These are phyloP conservation scores for Helicolenus hilgendorfi DNA, from an alignment of 2,797 vertebrate genomes.

Conservation along the genomic window DNA sequence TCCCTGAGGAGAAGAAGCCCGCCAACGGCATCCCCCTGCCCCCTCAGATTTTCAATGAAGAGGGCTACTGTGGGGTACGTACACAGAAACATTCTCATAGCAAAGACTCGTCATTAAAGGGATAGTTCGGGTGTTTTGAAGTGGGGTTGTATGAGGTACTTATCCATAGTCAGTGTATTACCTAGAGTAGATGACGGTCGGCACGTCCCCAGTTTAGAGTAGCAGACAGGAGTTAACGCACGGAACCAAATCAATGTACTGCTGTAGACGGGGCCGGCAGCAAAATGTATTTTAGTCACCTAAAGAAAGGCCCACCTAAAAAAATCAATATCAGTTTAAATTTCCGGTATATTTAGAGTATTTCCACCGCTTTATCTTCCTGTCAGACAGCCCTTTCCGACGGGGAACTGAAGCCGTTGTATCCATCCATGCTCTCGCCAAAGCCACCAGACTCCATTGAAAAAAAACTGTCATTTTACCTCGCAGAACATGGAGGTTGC, in stretches of 20 bases:
- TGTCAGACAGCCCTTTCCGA: neutral
- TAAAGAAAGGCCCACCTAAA: neutral
- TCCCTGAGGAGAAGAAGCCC: slow-evolving; percentile 96
- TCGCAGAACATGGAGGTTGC: neutral
- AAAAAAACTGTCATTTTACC: neutral
- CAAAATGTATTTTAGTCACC: too few relatives aligned
- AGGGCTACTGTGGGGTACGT: slow-evolving; percentile 95
- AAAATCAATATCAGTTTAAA: neutral
- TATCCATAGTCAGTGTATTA: too few relatives aligned
- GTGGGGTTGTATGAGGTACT: neutral
- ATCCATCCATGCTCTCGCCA: neutral
- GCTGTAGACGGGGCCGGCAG: too few relatives aligned
- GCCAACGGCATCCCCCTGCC: slow-evolving; percentile 97
- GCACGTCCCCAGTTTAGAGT: too few relatives aligned
- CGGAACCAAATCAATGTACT: too few relatives aligned
- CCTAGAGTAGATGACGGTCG: too few relatives aligned
- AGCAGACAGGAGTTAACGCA: too few relatives aligned
- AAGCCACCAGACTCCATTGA: neutral
- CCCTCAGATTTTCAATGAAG: slow-evolving; percentile 99
- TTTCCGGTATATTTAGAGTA: neutral
- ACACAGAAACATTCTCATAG: neutral
- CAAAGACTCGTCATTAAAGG: neutral
- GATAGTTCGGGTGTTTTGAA: neutral
- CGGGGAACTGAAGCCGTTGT: neutral
- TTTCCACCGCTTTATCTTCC: neutral